phyloP scores from a whole-genome alignment of 2,888 invertebrate genomes.

The Nebria salina region DNA sequence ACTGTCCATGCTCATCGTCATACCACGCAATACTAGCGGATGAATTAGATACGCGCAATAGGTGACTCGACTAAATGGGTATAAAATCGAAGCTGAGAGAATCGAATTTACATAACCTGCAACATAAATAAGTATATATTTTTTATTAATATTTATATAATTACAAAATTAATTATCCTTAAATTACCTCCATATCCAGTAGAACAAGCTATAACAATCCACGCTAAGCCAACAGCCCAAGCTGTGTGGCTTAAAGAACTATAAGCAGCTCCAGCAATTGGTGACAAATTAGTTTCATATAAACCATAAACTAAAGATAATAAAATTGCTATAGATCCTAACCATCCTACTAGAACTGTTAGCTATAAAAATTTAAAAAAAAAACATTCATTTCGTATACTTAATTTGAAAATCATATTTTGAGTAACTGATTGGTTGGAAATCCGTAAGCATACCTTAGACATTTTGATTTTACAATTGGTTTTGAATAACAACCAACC shows the following conservation, averaged over 20 bases:
- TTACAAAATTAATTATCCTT: neutral
- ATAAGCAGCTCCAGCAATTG: slow-evolving; percentile 78
- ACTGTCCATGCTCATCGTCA: slow-evolving; percentile 83
- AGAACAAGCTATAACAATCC: slow-evolving; percentile 87
- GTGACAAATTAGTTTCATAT: slow-evolving; percentile 75
- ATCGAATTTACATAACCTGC: slow-evolving; percentile 74
- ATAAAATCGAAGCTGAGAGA: slow-evolving; percentile 79
- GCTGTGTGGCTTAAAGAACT: slow-evolving; percentile 84
- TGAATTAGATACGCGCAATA: slow-evolving; percentile 89
- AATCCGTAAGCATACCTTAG: slow-evolving; percentile 64
- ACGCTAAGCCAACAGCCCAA: slow-evolving; percentile 83
- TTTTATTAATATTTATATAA: neutral
- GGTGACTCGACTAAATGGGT: slow-evolving; percentile 86
- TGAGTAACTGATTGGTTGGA: too few relatives aligned
- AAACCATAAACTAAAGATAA: slow-evolving; percentile 82
- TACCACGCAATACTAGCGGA: slow-evolving; percentile 81
- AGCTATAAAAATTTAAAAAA: slow-evolving; percentile 62
- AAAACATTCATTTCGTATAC: too few relatives aligned
- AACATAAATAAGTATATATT: slow-evolving; percentile 43
- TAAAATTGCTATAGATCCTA: slow-evolving; percentile 71
- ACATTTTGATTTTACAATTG: slow-evolving; percentile 79
- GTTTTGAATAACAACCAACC: slow-evolving; percentile 87
- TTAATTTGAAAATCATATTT: too few relatives aligned
- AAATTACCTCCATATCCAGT: slow-evolving; percentile 80
- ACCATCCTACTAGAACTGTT: slow-evolving; percentile 77